Conservation (phyloP, 2,888 invertebrate species). For the Xanthorhoe designata region DNA sequence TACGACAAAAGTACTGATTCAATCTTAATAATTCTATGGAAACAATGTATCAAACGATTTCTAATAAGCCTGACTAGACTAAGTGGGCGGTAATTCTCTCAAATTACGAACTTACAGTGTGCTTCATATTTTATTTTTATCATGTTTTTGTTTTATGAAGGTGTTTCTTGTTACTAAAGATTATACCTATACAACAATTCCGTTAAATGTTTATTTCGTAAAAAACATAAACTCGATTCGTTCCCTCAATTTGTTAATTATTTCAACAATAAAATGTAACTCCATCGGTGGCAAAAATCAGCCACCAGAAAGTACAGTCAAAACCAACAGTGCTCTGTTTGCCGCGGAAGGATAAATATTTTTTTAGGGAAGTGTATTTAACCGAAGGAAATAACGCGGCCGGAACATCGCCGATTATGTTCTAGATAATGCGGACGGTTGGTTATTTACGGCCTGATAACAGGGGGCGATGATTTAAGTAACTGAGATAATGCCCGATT, state of each 20-base stretch:
- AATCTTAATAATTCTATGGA: background rate
- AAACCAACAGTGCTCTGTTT: conserved; percentile 59
- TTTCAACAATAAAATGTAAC: conserved; percentile 32
- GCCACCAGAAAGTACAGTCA: conserved; percentile 50
- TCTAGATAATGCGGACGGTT: conserved; percentile 69
- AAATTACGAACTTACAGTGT: background rate
- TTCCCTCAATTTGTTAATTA: background rate
- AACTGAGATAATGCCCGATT: conserved; percentile 73
- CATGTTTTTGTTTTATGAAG: background rate
- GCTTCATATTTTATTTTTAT: background rate
- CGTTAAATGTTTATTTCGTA: background rate
- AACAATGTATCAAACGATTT: background rate
- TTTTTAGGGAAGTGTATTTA: conserved; percentile 74
- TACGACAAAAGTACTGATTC: background rate
- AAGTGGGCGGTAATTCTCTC: background rate
- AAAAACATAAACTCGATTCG: background rate
- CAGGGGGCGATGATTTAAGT: conserved; percentile 78
- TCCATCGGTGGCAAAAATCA: conserved; percentile 33
- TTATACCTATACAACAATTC: background rate
- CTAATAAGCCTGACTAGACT: background rate
- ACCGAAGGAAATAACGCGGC: conserved; percentile 72
- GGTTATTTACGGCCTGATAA: conserved; percentile 78
- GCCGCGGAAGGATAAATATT: conserved; percentile 64
- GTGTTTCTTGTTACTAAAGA: too few species aligned
- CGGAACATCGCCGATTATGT: conserved; percentile 76